Evolutionary conservation across 2,797 vertebrate genomes (phyloP), one percentile per base, ranked within the genome.

Genomic region (Typhlichthys subterraneus): DNA sequence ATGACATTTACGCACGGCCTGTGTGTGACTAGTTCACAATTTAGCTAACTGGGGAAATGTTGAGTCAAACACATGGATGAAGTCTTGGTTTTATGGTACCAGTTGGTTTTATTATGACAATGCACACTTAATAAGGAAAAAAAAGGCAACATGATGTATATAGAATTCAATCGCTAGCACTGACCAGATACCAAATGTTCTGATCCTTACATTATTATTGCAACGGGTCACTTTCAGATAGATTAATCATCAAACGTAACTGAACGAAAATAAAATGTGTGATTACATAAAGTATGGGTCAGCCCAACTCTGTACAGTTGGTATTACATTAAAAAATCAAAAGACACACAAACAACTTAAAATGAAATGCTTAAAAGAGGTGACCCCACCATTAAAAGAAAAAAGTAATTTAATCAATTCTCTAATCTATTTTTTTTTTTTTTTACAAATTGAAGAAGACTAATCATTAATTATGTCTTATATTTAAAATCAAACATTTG

Each of bases 401-500:
- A 78, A 60, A 63, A 81, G 80, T 77, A 75, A 67, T 66, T 86
- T 72, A 89, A 90, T 83, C 67, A 79, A 88, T 79, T 67, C 59
- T 85, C 90, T 88, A 88, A 82, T 82, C 91, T 91, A 88, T 89
- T 89, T 87, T 57, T 56, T 47, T 56, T 23, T 23, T 57, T 38
- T 89, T 84, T 83, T 93, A 95, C 87, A 96, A 94, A 96, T 92
- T 85, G 94, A 90, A 88, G 86, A 91, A 93, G 92, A 93, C 93
- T 89, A 93, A 89, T 93, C 81, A 92, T 93, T 88, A 84, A 86
- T 83, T 63, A 12, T 63, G 31, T 66, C 61, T 72, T 92, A 77
- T 75, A 80, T 89, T 83, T 88, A 82, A 94, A 93, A 92, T 95
- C 93, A 95, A 96, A 95, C 90, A 85, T 92, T 93, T 90, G 93